phyloP scores from a whole-genome alignment of 2,888 invertebrate species.

The Orthosia gracilis region DNA sequence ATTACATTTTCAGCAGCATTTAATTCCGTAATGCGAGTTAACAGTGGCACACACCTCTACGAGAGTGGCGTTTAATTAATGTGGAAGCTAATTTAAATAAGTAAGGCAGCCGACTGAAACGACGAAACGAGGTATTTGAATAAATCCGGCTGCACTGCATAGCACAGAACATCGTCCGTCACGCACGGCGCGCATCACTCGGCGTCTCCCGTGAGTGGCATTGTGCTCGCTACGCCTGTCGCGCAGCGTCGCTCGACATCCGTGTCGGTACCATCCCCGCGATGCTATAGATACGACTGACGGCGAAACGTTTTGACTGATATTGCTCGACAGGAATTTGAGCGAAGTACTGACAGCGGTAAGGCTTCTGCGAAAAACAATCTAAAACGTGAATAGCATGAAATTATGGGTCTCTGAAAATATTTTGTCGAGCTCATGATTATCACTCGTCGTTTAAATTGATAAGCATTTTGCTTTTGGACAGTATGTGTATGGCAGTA shows the following conservation, averaged over 20 bases:
- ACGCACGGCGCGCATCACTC: conserved; percentile 63
- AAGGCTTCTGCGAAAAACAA: not conserved
- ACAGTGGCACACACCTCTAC: not conserved
- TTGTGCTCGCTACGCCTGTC: conserved; percentile 36
- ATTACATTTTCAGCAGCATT: conserved; percentile 11
- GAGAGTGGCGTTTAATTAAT: conserved; percentile 25
- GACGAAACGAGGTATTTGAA: conserved; percentile 20
- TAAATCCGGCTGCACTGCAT: conserved; percentile 25
- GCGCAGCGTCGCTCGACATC: not conserved
- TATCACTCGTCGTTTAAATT: not conserved
- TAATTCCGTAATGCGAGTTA: conserved; percentile 15
- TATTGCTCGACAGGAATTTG: not conserved
- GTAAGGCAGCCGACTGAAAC: conserved; percentile 15
- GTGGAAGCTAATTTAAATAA: conserved; percentile 36
- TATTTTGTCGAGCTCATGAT: not conserved
- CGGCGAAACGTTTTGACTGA: conserved; percentile 2
- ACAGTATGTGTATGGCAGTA: not conserved
- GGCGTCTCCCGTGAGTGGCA: conserved; percentile 63
- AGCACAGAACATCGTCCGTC: conserved; percentile 38
- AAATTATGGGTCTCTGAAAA: not conserved
- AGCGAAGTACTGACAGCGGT: not conserved
- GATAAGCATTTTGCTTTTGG: not conserved
- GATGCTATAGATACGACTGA: not conserved
- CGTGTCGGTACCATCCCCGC: not conserved
- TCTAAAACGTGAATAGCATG: not conserved